Evolutionary conservation across 2,797 vertebrate genomes (phyloP), one percentile per base, ranked within the genome.

Genomic region (Dermochelys coriacea): DNA sequence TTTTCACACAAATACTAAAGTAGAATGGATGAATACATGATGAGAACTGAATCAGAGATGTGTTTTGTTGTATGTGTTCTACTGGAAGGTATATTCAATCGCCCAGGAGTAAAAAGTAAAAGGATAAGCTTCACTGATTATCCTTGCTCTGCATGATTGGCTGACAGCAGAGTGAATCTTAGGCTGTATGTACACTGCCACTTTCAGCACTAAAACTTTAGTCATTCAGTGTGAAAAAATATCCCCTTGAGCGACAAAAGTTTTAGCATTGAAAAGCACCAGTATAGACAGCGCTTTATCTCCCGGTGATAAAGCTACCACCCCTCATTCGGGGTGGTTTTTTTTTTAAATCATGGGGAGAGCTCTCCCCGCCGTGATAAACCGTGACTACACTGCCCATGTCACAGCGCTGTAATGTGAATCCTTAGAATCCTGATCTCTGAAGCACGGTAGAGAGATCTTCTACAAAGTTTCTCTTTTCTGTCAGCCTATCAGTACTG

Each of bases 11-110:
- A 31, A 2, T 1, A 16, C 8, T 23, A 1, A 74, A 55, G 29
- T 0, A 52, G 84, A 87, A 89, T 12, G 81, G 80, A 68, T 59
- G 91, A 91, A 93, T 50, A 57, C 74, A 85, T 89, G 47, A 68
- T 51, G 80, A 93, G 84, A 90, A 86, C 45, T n/a, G 37, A 37
- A 94, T 68, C 21, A 82, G 93, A 92, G 55, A 77, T 55, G 49
- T 1, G 86, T 52, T 64, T 49, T n/a, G 14, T 34, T 27, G 25
- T 14, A 16, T 12, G 57, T 21, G 31, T 51, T 91, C 49, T 81
- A 59, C 80, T 34, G 25, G 12, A 27, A 82, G 93, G 18, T 3
- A 68, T 47, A 85, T 15, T 77, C 74, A 34, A 49, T 64, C 75
- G 4, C 8, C 68, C 9, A 21, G 23, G 61, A 29, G 37, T 83